Percentiles rank a stretch among this genome's conserved stretches.
These are phyloP conservation scores for Troilus luridus DNA, from an alignment of 2,888 invertebrate species.

Conservation along the genomic window DNA sequence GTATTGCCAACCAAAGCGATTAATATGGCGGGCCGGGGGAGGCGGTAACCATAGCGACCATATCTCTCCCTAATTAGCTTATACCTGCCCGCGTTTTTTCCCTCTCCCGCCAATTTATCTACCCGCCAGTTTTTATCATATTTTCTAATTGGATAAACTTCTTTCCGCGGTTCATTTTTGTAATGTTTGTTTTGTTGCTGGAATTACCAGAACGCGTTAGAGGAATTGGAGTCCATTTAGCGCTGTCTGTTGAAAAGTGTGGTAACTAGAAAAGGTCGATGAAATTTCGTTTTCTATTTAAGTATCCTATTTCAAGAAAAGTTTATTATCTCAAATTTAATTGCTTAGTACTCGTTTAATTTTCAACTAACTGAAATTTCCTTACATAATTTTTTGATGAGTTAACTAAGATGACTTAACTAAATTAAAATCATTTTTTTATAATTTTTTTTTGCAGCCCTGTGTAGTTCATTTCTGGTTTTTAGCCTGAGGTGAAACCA, in stretches of 20 bases:
- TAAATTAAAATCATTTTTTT: too few relatives aligned
- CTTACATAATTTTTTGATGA: too few relatives aligned
- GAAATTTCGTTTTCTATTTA: not conserved
- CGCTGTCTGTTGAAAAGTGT: not conserved
- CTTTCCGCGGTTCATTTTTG: constrained; percentile 12
- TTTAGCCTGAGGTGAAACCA: too few relatives aligned
- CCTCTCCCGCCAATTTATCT: constrained; percentile 9
- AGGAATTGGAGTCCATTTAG: not conserved
- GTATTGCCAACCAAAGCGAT: not conserved
- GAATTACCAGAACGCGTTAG: not conserved
- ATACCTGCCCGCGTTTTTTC: constrained; percentile 18
- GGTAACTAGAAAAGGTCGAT: not conserved
- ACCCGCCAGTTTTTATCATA: constrained; percentile 24
- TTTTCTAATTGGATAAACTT: constrained; percentile 49
- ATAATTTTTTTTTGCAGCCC: too few relatives aligned
- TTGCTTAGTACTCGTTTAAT: not conserved
- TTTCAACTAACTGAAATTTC: not conserved
- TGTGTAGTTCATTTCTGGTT: too few relatives aligned
- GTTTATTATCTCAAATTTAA: not conserved
- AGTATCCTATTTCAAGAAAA: not conserved
- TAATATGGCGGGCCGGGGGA: constrained; percentile 2
- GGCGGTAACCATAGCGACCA: constrained; percentile 17
- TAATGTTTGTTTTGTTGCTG: not conserved
- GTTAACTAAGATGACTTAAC: too few relatives aligned
- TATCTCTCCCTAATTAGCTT: constrained; percentile 40